Evolutionary conservation across 2,113 vertebrate species (phyloP).

Genomic region (Cacatua alba): DNA sequence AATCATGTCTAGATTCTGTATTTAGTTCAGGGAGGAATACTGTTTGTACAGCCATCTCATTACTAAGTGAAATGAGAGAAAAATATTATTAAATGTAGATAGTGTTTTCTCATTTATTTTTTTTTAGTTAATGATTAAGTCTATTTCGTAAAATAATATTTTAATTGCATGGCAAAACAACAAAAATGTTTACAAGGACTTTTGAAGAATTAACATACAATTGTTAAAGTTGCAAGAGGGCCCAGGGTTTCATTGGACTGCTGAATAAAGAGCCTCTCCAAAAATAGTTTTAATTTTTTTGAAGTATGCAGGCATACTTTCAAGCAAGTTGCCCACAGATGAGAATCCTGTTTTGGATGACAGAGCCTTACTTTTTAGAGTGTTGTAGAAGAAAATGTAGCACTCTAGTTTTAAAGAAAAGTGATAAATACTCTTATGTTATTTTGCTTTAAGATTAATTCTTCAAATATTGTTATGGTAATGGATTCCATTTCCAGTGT

Average conservation of each 20-base stretch:
- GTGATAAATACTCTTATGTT: not conserved
- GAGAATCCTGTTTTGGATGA: not conserved
- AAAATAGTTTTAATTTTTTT: not conserved
- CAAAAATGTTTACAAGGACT: not conserved
- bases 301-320: not conserved
- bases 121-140: not conserved
- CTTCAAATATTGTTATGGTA: not conserved
- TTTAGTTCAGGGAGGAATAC: not conserved
- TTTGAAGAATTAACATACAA: not conserved
- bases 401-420: not conserved
- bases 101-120: not conserved
- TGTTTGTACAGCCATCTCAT: not conserved
- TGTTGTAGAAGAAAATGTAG: not conserved
- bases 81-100: not conserved
- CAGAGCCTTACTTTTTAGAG: not conserved
- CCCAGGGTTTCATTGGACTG: not conserved
- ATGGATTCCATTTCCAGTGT: not conserved
- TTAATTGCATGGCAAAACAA: not conserved
- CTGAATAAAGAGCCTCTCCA: not conserved
- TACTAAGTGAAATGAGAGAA: not conserved
- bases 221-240: not conserved
- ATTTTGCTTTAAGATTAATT: not conserved
- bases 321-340: not conserved
- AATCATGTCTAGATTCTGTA: not conserved
- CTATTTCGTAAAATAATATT: not conserved